A percentile compares a stretch with the other conserved stretches of the same genome.
Evolutionary conservation across 2,113 vertebrate genomes (phyloP).

Genomic region (Theristicus caerulescens): DNA sequence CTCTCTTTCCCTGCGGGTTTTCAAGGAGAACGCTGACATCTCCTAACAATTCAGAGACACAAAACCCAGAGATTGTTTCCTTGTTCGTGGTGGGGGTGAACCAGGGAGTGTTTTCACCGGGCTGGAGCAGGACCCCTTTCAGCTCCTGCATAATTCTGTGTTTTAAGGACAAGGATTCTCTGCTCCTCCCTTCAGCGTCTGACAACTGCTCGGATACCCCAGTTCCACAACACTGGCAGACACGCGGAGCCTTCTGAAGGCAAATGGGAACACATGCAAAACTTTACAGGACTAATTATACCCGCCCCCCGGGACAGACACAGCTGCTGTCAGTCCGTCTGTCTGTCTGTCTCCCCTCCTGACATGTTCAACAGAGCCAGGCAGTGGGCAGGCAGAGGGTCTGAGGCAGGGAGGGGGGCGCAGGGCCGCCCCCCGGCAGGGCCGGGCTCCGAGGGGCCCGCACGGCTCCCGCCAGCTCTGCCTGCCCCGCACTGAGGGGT

Average conservation of each 20-base stretch:
- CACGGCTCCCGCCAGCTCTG: neutral
- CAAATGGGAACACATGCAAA: rapidly evolving
- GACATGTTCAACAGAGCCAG: rapidly evolving
- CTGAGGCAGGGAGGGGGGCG: neutral
- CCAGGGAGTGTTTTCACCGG: neutral
- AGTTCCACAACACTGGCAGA: rapidly evolving
- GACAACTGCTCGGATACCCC: rapidly evolving
- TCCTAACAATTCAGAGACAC: rapidly evolving
- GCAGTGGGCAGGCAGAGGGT: no score
- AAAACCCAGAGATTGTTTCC: rapidly evolving
- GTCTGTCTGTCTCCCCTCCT: neutral
- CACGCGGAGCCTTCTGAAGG: rapidly evolving
- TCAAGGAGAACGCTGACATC: neutral
- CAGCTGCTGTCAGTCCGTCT: neutral
- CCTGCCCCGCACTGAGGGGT: neutral
- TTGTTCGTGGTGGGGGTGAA: no score
- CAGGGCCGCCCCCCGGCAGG: neutral
- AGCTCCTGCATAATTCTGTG: neutral
- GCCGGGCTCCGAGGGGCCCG: neutral
- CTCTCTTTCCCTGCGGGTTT: no score
- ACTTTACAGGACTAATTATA: rapidly evolving
- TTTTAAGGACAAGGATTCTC: no score
- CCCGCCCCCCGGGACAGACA: no score
- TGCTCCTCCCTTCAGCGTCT: no score
- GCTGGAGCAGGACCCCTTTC: neutral